Evolutionary conservation across 2,888 invertebrate species (phyloP).

Genomic region (Troilus luridus): DNA sequence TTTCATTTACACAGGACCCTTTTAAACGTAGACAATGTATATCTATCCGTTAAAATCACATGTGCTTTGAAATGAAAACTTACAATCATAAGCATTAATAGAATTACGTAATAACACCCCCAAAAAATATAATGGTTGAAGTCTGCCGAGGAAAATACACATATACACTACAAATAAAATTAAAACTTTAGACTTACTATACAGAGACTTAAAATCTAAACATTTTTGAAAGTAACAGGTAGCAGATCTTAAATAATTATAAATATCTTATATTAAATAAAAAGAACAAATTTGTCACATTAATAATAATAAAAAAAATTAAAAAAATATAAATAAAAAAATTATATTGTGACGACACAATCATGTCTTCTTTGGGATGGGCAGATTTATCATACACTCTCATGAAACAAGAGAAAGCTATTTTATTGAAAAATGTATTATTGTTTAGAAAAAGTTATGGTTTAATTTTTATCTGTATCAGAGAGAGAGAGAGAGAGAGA

Average conservation of each 20-base stretch:
- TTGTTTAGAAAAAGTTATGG: slow-evolving; percentile 3
- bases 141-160: not conserved
- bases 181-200: slow-evolving; percentile 39
- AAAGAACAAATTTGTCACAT: slow-evolving; percentile 35
- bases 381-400: slow-evolving; percentile 26
- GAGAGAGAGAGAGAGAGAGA: not conserved
- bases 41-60: slow-evolving; percentile 44
- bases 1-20: slow-evolving; percentile 42
- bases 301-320: not conserved
- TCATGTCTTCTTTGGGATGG: slow-evolving; percentile 62
- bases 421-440: not conserved
- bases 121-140: slow-evolving; percentile 8
- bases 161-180: slow-evolving; percentile 30
- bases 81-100: slow-evolving; percentile 31
- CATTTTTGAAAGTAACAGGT: slow-evolving; percentile 49
- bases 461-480: not conserved
- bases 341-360: slow-evolving; percentile 43
- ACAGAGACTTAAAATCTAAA: slow-evolving; percentile 38
- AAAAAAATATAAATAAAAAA: no score
- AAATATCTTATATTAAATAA: slow-evolving; percentile 1
- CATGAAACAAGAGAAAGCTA: not conserved
- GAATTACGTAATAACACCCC: not conserved
- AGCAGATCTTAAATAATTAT: slow-evolving; percentile 30
- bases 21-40: slow-evolving; percentile 28
- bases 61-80: slow-evolving; percentile 42